These are phyloP conservation scores for Abrostola triplasia DNA, from an alignment of 2,888 invertebrate species.

Conservation along the genomic window DNA sequence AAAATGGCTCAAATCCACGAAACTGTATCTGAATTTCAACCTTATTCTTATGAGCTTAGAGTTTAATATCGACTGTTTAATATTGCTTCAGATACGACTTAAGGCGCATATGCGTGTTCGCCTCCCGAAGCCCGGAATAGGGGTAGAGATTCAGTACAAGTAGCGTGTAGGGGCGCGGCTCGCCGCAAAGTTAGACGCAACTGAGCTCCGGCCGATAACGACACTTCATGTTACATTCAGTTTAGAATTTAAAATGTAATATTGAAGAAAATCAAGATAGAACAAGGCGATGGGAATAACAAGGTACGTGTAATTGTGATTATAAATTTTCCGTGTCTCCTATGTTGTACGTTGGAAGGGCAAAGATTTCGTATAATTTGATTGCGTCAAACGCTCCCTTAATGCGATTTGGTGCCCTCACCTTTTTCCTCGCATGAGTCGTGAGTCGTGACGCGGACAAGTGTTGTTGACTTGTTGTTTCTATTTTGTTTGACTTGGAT, in stretches of 20 bases:
- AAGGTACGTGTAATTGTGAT: conserved; percentile 73
- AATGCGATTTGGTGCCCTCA: conserved; percentile 75
- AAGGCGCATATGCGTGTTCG: conserved; percentile 59
- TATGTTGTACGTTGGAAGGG: conserved; percentile 38
- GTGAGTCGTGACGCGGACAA: conserved; percentile 74
- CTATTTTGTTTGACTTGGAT: conserved; percentile 77
- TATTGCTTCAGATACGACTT: conserved; percentile 59
- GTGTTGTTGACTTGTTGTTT: conserved; percentile 84
- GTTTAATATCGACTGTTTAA: conserved; percentile 47
- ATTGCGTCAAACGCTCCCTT: conserved; percentile 75
- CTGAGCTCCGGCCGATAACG: conserved; percentile 84
- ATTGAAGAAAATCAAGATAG: conserved; percentile 45
- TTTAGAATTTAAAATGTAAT: conserved; percentile 67
- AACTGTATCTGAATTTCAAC: conserved; percentile 52
- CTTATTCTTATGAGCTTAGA: conserved; percentile 43
- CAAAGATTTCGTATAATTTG: conserved; percentile 72
- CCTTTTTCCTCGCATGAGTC: conserved; percentile 58
- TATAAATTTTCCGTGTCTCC: conserved; percentile 30
- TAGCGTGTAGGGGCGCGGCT: conserved; percentile 88
- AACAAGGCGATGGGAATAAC: conserved; percentile 27
- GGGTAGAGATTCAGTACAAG: conserved; percentile 89
- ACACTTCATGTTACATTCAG: conserved; percentile 74
- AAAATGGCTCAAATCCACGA: conserved; percentile 68
- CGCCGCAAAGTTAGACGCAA: conserved; percentile 88
- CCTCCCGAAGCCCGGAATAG: conserved; percentile 86